These are phyloP conservation scores for Poeciliopsis presidionis DNA, from an alignment of 2,797 vertebrate species.

Conservation along the genomic window DNA sequence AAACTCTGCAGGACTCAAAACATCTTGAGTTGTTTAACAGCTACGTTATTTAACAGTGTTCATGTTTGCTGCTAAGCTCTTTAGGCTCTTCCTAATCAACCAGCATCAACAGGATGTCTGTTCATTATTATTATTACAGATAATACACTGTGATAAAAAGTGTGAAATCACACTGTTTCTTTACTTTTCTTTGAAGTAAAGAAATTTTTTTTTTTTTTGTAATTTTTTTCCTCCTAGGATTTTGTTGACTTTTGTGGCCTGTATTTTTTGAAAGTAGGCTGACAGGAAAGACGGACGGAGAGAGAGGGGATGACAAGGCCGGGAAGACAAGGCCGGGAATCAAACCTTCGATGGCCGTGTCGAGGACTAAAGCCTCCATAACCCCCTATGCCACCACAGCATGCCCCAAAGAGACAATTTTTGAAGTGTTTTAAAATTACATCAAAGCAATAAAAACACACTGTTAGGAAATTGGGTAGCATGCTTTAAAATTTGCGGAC, in stretches of 20 bases:
- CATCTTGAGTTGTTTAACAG: background rate
- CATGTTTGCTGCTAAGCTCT: background rate
- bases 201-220: too few species aligned
- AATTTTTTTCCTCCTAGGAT: too few species aligned
- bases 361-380: too few species aligned
- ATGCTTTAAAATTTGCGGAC: background rate
- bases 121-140: too few species aligned
- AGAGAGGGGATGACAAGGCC: too few species aligned
- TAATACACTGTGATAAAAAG: background rate
- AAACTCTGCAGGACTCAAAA: conserved; percentile 18
- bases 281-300: too few species aligned
- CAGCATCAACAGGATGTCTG: background rate
- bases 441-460: background rate
- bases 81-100: background rate
- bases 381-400: too few species aligned
- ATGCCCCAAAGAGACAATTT: background rate
- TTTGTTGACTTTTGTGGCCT: too few species aligned
- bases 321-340: too few species aligned
- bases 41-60: background rate
- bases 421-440: background rate
- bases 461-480: background rate
- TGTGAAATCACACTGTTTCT: background rate
- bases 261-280: too few species aligned
- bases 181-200: background rate
- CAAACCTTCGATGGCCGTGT: too few species aligned